These are phyloP conservation scores for Ichneumoninae sp. DNA, from an alignment of 2,888 invertebrate species.

Conservation along the genomic window DNA sequence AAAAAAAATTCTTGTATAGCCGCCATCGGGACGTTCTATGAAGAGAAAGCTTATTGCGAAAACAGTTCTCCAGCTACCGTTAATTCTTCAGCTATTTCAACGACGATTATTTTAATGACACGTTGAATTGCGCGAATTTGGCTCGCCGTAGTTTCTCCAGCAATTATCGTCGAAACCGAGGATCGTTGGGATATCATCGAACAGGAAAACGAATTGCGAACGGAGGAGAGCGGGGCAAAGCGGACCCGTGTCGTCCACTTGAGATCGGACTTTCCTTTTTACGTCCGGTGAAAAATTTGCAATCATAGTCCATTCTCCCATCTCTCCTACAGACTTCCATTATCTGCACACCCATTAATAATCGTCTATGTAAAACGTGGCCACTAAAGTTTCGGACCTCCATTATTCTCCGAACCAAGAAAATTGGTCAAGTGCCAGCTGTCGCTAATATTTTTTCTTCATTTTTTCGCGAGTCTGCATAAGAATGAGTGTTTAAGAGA, in stretches of 20 bases:
- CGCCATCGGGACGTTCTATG: constrained; percentile 27
- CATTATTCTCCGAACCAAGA: constrained; percentile 43
- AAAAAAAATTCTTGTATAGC: constrained; percentile 12
- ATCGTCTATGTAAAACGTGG: constrained; percentile 14
- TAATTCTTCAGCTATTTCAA: constrained; percentile 38
- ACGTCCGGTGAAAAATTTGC: no score
- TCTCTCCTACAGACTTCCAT: not conserved
- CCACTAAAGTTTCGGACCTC: constrained; percentile 19
- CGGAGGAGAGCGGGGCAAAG: no score
- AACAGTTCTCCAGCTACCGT: constrained; percentile 27
- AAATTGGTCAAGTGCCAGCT: constrained; percentile 62
- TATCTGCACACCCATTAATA: constrained; percentile 32
- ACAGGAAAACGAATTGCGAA: constrained; percentile 10
- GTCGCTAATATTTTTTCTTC: constrained; percentile 22
- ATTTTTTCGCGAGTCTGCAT: constrained; percentile 42
- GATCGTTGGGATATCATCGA: constrained; percentile 45
- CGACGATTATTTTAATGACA: constrained; percentile 65
- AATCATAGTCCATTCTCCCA: no score
- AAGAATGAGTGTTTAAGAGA: constrained; percentile 43
- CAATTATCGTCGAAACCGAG: constrained; percentile 51
- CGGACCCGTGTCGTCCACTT: no score
- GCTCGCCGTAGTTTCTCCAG: constrained; percentile 43
- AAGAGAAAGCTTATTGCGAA: constrained; percentile 56
- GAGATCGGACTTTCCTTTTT: no score
- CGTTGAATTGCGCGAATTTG: constrained; percentile 35